Evolutionary conservation across 2,113 vertebrate genomes (phyloP), one percentile per base, ranked within the genome.

Genomic region (Oryzias javanicus): DNA sequence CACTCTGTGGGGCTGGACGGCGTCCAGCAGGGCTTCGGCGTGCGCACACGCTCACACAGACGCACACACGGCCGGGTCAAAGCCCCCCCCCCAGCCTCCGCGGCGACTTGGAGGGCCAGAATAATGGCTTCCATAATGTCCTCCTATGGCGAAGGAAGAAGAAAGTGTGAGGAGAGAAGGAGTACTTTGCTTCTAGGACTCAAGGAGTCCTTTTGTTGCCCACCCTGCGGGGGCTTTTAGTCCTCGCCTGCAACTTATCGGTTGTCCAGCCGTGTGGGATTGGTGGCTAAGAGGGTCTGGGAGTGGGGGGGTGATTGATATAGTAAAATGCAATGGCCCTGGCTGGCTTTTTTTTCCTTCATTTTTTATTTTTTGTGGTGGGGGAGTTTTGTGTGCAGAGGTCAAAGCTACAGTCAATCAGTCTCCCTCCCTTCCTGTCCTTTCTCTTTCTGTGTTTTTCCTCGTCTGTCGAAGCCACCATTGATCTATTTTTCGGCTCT

Each of bases 111-210:
- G 72, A 69, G 76, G 78, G 58, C 55, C 72, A 41, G 79, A 82
- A 77, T 87, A 84, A 85, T 80, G 79, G 82, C 79, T 60, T 76
- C 62, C 51, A 75, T 80, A 78, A 84, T 85, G 78, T 78, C 42
- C 78, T 66, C 83, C 81, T 40, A 68, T 70, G 47, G 85, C 0
- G 78, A 76, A 10, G 59, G 72, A 51, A 62, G 47, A 52, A 64
- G 61, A 71, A 70, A 70, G 66, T 61, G 67, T 78, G 67, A 25
- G 67, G 68, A 62, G 67, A 74, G 84, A 77, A 72, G 27, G 68
- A 76, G 86, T 80, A 79, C 80, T 83, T 78, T 81, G 57, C 78
- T 70, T 67, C 64, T 60, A 51, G 41, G 60, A 52, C 80, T 69
- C 73, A 67, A 58, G 80, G 80, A 73, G 80, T 81, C 60, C 84